Conservation (phyloP, 1,140 invertebrate species). For the Papilio glaucus region DNA sequence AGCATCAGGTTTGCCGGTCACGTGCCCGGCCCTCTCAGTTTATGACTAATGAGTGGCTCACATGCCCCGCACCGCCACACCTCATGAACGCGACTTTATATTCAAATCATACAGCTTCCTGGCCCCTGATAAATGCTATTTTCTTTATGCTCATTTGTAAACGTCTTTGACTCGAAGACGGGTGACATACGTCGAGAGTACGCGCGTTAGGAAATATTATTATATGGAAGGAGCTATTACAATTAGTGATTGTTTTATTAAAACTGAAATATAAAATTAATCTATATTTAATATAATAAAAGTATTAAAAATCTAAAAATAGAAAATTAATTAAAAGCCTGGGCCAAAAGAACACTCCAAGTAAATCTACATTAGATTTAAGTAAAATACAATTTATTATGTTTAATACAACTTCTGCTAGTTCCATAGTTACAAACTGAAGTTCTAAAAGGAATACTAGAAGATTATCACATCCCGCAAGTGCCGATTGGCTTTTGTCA, state of each 20-base stretch:
- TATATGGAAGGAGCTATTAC: background rate
- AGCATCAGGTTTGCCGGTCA: conserved; percentile 35
- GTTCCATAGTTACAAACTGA: too few relatives aligned
- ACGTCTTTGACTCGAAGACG: conserved; percentile 18
- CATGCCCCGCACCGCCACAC: conserved; percentile 32
- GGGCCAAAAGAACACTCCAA: too few relatives aligned
- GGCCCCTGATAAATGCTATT: conserved; percentile 35
- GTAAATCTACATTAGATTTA: too few relatives aligned
- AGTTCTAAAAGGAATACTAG: too few relatives aligned
- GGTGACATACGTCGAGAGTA: conserved; percentile 10
- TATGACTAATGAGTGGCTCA: conserved; percentile 39
- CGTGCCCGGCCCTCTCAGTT: conserved; percentile 31
- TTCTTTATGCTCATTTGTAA: conserved; percentile 37
- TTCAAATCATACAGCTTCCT: conserved; percentile 39
- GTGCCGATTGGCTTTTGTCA: too few relatives aligned
- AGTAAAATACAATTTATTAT: too few relatives aligned
- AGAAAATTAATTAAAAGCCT: too few relatives aligned
- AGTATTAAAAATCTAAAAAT: too few relatives aligned
- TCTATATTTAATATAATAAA: too few relatives aligned
- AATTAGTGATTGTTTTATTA: background rate
- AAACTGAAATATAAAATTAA: too few relatives aligned
- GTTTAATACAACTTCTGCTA: too few relatives aligned
- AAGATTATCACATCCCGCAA: too few relatives aligned
- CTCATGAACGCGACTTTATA: conserved; percentile 37
- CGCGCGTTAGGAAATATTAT: background rate